phyloP scores from a whole-genome alignment of 2,113 vertebrate species.

The Seriola quinqueradiata region DNA sequence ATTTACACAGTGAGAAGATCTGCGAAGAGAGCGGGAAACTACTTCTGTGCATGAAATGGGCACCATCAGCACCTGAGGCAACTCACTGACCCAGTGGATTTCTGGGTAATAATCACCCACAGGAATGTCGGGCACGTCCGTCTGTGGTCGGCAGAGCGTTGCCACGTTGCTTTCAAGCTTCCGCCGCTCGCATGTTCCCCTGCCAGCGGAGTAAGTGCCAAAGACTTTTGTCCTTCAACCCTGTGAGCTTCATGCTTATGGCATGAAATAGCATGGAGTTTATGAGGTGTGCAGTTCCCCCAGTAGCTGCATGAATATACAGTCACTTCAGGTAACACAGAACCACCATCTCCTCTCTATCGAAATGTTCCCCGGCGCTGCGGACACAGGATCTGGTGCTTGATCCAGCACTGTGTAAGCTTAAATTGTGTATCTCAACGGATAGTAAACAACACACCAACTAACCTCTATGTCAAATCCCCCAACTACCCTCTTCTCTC shows the following conservation, averaged over 20 bases:
- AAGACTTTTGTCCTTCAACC: constrained; percentile 49
- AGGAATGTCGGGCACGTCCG: constrained; percentile 80
- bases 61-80: constrained; percentile 63
- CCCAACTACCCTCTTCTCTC: constrained; percentile 9
- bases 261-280: constrained; percentile 14
- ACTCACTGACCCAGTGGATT: constrained; percentile 61
- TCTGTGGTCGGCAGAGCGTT: constrained; percentile 57
- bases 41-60: constrained; percentile 22
- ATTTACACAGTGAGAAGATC: neutral
- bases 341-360: neutral
- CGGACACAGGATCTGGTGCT: neutral
- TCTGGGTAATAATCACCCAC: constrained; percentile 81
- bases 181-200: constrained; percentile 51
- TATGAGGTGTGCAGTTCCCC: constrained; percentile 18
- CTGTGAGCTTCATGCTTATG: constrained; percentile 21
- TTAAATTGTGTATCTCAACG: neutral
- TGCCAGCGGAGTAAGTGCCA: constrained; percentile 40
- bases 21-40: neutral
- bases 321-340: constrained; percentile 5
- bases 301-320: neutral
- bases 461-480: constrained; percentile 1
- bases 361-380: neutral
- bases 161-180: constrained; percentile 64
- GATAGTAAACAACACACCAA: constrained; percentile 42
- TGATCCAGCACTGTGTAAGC: neutral